phyloP scores from a whole-genome alignment of 2,888 invertebrate species.

The Hartigia nigra region DNA sequence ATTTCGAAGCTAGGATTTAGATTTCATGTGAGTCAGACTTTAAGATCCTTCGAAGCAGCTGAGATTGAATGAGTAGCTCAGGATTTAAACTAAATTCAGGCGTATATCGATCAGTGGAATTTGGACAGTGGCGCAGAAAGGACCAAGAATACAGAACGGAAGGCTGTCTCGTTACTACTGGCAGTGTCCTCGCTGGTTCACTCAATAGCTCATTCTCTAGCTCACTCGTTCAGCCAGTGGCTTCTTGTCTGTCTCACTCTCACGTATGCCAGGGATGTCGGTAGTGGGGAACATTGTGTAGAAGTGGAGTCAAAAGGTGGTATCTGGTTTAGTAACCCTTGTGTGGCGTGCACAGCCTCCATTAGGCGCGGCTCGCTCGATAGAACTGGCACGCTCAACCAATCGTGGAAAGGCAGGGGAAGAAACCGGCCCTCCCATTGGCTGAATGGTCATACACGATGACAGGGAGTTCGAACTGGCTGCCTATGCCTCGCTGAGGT shows the following conservation, averaged over 20 bases:
- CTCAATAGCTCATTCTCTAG: too few relatives aligned
- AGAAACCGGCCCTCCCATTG: conserved; percentile 58
- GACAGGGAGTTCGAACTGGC: conserved; percentile 34
- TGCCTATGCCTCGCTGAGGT: background rate
- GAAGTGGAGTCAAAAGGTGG: background rate
- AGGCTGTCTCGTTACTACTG: background rate
- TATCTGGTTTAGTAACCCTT: conserved; percentile 6
- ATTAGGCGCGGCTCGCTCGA: conserved; percentile 65
- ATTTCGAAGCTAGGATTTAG: background rate
- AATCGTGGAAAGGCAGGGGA: conserved; percentile 54
- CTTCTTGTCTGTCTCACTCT: background rate
- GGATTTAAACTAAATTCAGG: background rate
- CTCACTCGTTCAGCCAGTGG: background rate
- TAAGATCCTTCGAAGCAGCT: background rate
- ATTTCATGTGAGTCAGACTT: background rate
- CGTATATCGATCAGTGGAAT: conserved; percentile 1
- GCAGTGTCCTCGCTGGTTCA: background rate
- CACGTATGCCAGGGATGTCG: background rate
- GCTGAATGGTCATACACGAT: conserved; percentile 49
- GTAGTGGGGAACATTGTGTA: background rate
- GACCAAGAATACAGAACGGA: background rate
- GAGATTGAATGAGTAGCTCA: background rate
- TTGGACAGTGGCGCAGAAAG: background rate
- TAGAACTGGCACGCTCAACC: conserved; percentile 56
- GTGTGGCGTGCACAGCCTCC: conserved; percentile 20